A percentile compares a stretch with the other conserved stretches of the same genome.
These are phyloP conservation scores for Harlomillsia oculata DNA, from an alignment of 1,140 invertebrate genomes.

Conservation along the genomic window DNA sequence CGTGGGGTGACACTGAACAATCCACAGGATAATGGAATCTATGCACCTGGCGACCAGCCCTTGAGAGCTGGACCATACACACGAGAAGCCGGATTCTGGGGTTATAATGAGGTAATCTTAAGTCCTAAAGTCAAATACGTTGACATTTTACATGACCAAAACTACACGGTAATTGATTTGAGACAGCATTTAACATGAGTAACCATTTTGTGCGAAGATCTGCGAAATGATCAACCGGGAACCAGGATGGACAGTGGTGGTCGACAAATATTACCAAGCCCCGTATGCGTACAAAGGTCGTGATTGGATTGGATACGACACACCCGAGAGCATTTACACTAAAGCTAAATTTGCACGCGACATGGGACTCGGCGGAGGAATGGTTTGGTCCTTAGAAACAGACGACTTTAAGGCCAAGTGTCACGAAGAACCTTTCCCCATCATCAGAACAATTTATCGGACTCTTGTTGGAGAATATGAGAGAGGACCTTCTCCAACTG, in stretches of 20 bases:
- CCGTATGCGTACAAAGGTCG: slow-evolving; percentile 42
- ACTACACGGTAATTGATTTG: too few species aligned
- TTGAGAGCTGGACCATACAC: slow-evolving; percentile 42
- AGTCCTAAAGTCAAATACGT: too few species aligned
- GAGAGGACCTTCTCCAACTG: slow-evolving; percentile 4
- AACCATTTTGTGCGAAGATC: too few species aligned
- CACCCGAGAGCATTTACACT: slow-evolving; percentile 37
- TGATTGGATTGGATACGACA: slow-evolving; percentile 47
- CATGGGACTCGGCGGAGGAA: slow-evolving; percentile 45
- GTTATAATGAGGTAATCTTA: slow-evolving; percentile 29
- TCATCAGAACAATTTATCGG: slow-evolving; percentile 29
- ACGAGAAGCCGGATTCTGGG: slow-evolving; percentile 38
- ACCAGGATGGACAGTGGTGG: slow-evolving; percentile 37
- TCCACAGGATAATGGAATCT: slow-evolving; percentile 41
- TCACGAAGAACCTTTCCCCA: slow-evolving; percentile 20
- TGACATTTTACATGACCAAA: too few species aligned
- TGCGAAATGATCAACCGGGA: too few species aligned
- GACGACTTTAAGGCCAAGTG: slow-evolving; percentile 42
- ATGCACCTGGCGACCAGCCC: slow-evolving; percentile 38
- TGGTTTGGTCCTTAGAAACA: slow-evolving; percentile 55
- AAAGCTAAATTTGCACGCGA: slow-evolving; percentile 35
- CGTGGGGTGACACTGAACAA: slow-evolving; percentile 51
- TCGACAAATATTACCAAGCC: slow-evolving; percentile 39
- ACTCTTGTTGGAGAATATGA: slow-evolving; percentile 27
- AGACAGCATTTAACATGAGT: too few species aligned